Evolutionary conservation across 2,888 invertebrate species (phyloP).

Genomic region (Chrysodeixis includens): DNA sequence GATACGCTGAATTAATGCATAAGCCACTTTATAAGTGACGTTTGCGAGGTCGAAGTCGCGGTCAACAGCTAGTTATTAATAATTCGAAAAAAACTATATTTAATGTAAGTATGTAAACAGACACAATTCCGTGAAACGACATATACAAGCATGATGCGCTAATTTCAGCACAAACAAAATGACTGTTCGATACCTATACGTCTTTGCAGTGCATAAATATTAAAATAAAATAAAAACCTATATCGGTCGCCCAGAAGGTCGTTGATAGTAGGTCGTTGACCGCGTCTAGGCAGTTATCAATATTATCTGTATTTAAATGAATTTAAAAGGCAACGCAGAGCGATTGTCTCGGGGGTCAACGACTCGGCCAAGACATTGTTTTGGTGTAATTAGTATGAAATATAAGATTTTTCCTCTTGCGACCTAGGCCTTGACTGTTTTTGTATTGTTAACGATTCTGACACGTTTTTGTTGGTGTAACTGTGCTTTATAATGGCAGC

Average conservation of each 20-base stretch:
- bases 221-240: conserved; percentile 32
- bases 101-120: no score
- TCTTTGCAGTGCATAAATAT: conserved; percentile 24
- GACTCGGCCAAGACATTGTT: conserved; percentile 41
- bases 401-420: conserved; percentile 9
- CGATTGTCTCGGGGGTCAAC: conserved; percentile 43
- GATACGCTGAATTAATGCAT: no score
- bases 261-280: conserved; percentile 61
- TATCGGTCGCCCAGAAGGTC: conserved; percentile 58
- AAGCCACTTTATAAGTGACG: no score
- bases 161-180: conserved; percentile 1
- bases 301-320: conserved; percentile 62
- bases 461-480: neutral
- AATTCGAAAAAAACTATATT: no score
- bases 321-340: conserved; percentile 53
- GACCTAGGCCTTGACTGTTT: conserved; percentile 5
- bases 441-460: conserved; percentile 3
- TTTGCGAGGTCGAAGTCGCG: no score
- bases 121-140: neutral
- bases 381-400: conserved; percentile 19
- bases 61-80: no score
- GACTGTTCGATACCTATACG: neutral
- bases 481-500: neutral
- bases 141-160: neutral
- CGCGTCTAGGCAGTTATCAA: conserved; percentile 58